Base-by-base conservation (phyloP, 2,888 invertebrate species). In the Pyrochroa serraticornis region DNA sequence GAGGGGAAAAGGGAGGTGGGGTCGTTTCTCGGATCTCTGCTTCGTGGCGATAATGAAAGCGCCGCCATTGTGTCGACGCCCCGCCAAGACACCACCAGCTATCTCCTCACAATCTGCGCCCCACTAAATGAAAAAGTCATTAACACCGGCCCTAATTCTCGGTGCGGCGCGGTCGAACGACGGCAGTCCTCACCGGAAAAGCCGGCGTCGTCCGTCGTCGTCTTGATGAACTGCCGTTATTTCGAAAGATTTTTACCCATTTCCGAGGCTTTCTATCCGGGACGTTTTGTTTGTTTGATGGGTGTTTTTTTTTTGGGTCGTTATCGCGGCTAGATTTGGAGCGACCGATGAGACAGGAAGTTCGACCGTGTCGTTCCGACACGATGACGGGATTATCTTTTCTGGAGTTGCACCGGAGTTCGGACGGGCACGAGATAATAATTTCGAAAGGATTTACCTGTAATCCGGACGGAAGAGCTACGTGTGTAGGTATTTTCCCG, bases 91-190 rank as follows among this genome's bases (percentile, higher is more conserved):
- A 66, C 66, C 60, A 64, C 5, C 3, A 22, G 71, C 68, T 71
- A 71, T 74, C 71, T 71, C 67, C 67, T 70, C 70, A 67, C 71
- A 75, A 75, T 66, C 62, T 61, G 63, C 57, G 62, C 48, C 61
- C 64, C 68, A 54, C 58, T 69, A 68, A 72, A 71, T 72, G 71
- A 70, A 71, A 72, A 72, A 71, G 66, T 70, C 69, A 72, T 71
- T 71, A 71, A 70, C 70, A 69, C 69, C 60, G 65, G 67, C 65
- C 67, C 67, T 69, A 70, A 71, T 71, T 70, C 66, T 65, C 65
- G 61, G 57, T 56, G 50, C 44, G 56, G 50, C 50, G 31, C 43
- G 14, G 34, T 44, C 44, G 44, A 49, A 54, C 37, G 45, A 38
- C 59, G 33, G 55, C 46, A 45, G 44, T 43, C 43, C 48, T 49